These are phyloP conservation scores for Laterallus jamaicensis DNA, from an alignment of 2,113 vertebrate genomes.

Conservation along the genomic window DNA sequence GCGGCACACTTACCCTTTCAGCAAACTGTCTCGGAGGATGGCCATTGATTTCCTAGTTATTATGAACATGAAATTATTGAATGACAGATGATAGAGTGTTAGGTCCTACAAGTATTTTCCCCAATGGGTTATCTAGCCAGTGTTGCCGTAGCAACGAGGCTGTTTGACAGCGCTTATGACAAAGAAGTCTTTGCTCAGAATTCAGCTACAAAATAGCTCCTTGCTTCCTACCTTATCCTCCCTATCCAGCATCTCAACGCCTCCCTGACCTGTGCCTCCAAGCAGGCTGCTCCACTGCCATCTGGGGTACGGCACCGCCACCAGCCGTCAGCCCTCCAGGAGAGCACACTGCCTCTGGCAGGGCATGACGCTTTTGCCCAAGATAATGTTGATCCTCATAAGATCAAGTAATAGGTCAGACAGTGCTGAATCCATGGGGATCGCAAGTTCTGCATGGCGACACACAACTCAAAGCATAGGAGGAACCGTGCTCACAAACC, in stretches of 20 bases:
- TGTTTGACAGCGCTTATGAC: slow-evolving; percentile 82
- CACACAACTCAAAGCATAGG: slow-evolving; percentile 73
- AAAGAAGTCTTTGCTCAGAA: slow-evolving; percentile 80
- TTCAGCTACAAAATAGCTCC: slow-evolving; percentile 79
- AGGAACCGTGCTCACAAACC: slow-evolving; percentile 72
- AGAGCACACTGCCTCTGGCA: neutral
- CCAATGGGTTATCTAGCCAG: slow-evolving; percentile 78
- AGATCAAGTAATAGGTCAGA: slow-evolving; percentile 74
- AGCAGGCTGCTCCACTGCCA: neutral
- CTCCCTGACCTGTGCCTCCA: neutral
- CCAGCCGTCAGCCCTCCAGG: slow-evolving; percentile 26
- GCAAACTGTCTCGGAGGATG: slow-evolving; percentile 79
- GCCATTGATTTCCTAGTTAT: slow-evolving; percentile 90
- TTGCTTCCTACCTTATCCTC: slow-evolving; percentile 22
- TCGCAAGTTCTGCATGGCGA: slow-evolving; percentile 75
- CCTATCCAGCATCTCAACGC: neutral
- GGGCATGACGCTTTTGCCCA: slow-evolving; percentile 28
- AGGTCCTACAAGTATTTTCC: slow-evolving; percentile 83
- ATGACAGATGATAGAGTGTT: slow-evolving; percentile 90
- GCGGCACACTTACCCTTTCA: slow-evolving; percentile 48
- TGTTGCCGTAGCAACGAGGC: slow-evolving; percentile 80
- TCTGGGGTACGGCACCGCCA: neutral
- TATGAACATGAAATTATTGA: slow-evolving; percentile 92
- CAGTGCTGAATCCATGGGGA: slow-evolving; percentile 53
- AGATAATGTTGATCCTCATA: slow-evolving; percentile 67